Conservation (phyloP, 2,113 vertebrate genomes). For the Sander lucioperca region DNA sequence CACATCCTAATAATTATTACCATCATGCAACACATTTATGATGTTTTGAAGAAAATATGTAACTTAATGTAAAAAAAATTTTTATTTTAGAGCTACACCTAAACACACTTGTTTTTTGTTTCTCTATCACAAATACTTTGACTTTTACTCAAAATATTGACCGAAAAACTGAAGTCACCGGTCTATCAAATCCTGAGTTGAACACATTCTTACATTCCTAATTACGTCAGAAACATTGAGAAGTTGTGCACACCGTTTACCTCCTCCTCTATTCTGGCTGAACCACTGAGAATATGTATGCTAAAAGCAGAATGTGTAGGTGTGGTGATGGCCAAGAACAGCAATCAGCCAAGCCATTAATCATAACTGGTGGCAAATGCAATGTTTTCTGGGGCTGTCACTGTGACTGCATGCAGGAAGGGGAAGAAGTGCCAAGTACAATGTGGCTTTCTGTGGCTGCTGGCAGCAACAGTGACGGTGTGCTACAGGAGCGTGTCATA, state of each 20-base stretch:
- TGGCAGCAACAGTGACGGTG: slow-evolving; percentile 52
- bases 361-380: slow-evolving; percentile 69
- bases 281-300: slow-evolving; percentile 50
- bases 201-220: not conserved
- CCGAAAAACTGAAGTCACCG: not conserved
- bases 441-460: slow-evolving; percentile 62
- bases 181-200: not conserved
- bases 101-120: not conserved
- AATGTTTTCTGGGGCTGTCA: slow-evolving; percentile 63
- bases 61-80: not conserved
- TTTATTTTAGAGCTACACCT: not conserved
- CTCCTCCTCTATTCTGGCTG: slow-evolving; percentile 23
- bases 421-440: slow-evolving; percentile 53
- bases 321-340: slow-evolving; percentile 62
- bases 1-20: not conserved
- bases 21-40: not conserved
- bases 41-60: not conserved
- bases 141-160: not conserved
- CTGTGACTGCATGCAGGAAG: slow-evolving; percentile 45
- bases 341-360: slow-evolving; percentile 78
- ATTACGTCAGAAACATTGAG: slow-evolving; percentile 17
- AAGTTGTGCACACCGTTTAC: slow-evolving; percentile 12
- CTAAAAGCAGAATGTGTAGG: slow-evolving; percentile 61
- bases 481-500: slow-evolving; percentile 69
- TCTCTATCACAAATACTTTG: not conserved